Evolutionary conservation across 2,888 invertebrate species (phyloP), one percentile per base, ranked within the genome.

Genomic region (Melanophora roralis): DNA sequence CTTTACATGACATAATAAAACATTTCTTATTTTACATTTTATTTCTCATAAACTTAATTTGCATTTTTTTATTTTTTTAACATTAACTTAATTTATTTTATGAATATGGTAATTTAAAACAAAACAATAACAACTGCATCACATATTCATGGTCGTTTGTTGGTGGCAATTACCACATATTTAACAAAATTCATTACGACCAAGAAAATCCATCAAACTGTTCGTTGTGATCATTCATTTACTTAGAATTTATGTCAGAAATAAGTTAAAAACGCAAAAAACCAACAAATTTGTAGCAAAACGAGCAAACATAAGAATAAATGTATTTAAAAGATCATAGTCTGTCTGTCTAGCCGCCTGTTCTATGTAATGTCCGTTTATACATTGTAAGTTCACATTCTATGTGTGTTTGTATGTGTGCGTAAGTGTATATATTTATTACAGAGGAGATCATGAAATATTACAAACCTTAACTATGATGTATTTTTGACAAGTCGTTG

Each of bases 111-210:
- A 55, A 69, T 68, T 47, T 43, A 47, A 19, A 36, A 23, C n/a
- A 68, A 21, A 19, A 27, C 27, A 49, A 47, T 47, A 55, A 32
- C 73, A 49, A 21, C 57, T 23, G 21, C 21, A 34, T 40, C 11
- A 49, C 38, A 69, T 74, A 81, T 75, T 81, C 79, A 79, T 76
- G 78, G 73, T 79, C 76, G 67, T 64, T 78, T 75, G 80, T 82
- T 82, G 72, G 78, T 82, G 82, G 81, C 81, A 83, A 83, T 82
- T 83, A 83, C 78, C 73, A 74, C 78, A 73, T 64, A 81, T 83
- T 83, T 82, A 82, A 83, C 82, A 71, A 78, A 80, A 82, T 78
- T 80, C 82, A 75, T 78, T 72, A 65, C 71, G 78, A 75, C 73
- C 81, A 78, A 76, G 77, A 77, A 81, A 80, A 82, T 82, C 81